Percentiles rank a stretch among this genome's conserved stretches.
Evolutionary conservation across 1,140 invertebrate genomes (phyloP).

Genomic region (Magallana ariakensis): DNA sequence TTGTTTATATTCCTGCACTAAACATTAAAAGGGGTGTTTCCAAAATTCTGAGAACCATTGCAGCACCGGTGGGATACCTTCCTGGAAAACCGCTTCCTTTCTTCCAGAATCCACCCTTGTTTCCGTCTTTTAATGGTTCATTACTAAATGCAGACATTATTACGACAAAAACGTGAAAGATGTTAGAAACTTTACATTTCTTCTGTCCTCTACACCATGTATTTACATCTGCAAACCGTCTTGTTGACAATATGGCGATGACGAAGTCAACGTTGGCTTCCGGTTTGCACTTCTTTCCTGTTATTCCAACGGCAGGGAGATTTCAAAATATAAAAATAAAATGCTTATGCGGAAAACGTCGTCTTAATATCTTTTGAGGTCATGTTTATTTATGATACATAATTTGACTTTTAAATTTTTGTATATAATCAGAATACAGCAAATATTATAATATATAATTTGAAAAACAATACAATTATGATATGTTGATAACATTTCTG

Average conservation of each 20-base stretch:
- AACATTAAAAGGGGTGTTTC: background rate
- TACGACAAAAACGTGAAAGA: background rate
- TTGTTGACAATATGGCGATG: constrained; percentile 57
- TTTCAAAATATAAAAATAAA: background rate
- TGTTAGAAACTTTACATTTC: background rate
- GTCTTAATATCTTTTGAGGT: too few species aligned
- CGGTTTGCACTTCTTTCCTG: constrained; percentile 39
- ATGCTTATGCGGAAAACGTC: too few species aligned
- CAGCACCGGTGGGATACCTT: constrained; percentile 55
- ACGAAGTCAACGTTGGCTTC: constrained; percentile 41
- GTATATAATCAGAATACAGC: too few species aligned
- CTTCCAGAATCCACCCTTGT: constrained; percentile 71
- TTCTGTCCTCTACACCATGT: background rate
- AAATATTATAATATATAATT: too few species aligned
- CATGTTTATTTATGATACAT: too few species aligned
- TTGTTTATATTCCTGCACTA: background rate
- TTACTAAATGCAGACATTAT: constrained; percentile 59
- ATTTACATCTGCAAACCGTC: background rate
- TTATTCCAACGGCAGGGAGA: background rate
- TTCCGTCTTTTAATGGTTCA: constrained; percentile 58
- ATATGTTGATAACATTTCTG: too few species aligned
- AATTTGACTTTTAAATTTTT: too few species aligned
- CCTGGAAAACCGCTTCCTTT: constrained; percentile 68
- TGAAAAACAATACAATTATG: too few species aligned
- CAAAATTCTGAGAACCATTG: background rate